These are phyloP conservation scores for Lumbricus terrestris DNA, from an alignment of 2,888 invertebrate genomes.

Conservation along the genomic window DNA sequence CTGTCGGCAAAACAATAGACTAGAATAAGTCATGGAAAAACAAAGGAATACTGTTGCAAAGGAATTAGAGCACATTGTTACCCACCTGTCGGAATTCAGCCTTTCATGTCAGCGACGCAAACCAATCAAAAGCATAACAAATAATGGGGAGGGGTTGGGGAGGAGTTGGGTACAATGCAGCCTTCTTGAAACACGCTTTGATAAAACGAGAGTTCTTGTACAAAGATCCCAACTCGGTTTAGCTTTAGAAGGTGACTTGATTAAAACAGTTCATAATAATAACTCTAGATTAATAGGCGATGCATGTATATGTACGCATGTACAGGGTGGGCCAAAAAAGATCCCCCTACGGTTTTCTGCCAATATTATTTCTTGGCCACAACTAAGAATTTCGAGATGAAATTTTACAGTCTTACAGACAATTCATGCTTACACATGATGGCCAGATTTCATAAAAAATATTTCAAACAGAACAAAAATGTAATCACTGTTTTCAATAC, in stretches of 20 bases:
- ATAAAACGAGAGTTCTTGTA: neutral
- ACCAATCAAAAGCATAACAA: neutral
- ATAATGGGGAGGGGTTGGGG: neutral
- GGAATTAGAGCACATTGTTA: neutral
- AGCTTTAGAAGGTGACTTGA: neutral
- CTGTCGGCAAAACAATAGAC: neutral
- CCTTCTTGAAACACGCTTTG: neutral
- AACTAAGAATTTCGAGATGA: too few relatives aligned
- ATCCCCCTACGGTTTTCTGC: too few relatives aligned
- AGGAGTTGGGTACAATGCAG: neutral
- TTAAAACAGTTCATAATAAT: neutral
- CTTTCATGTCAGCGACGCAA: neutral
- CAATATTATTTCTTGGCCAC: too few relatives aligned
- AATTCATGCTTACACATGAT: too few relatives aligned
- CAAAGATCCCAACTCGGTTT: neutral
- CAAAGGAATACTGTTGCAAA: conserved; percentile 12
- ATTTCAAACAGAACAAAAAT: too few relatives aligned
- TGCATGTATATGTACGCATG: too few relatives aligned
- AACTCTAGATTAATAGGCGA: too few relatives aligned
- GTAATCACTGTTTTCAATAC: too few relatives aligned
- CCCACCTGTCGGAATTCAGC: neutral
- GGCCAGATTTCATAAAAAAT: too few relatives aligned
- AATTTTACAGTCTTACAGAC: too few relatives aligned
- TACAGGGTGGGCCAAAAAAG: too few relatives aligned
- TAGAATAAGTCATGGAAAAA: neutral